Base-by-base conservation (phyloP, 2,888 invertebrate species). In the Cordylochernes scorpioides region DNA sequence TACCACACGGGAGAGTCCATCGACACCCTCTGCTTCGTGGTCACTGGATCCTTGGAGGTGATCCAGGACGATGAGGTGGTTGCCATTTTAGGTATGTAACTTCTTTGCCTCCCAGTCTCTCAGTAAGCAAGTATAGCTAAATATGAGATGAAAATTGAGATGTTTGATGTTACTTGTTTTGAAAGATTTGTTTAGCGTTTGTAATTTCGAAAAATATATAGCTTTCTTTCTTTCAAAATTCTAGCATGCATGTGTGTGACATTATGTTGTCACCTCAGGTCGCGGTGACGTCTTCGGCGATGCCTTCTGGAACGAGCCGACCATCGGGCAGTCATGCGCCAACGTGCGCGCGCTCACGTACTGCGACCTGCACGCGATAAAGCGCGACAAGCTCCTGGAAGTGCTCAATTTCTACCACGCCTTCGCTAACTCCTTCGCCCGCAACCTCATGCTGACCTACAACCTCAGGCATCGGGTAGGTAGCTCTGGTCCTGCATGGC, bases 1-100 rank as follows among this genome's bases (percentile, higher is more conserved):
- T 99, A 91, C 59, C 97, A 99, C 59, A 91, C 94, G 17, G 97
- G 97, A 42, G 97, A 97, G 61, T 84, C 82, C 47, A 82, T 97
- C 47, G 97, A 97, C 59, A 80, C 86, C 30, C 64, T 97, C 15
- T 94, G 94, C 61, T 97, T 99, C 61, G 94, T 99, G 51, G 91
- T 94, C 41, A 86, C 88, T 30, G 97, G 97, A 36, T 88, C 88
- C 39, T 63, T 99, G 46, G 97, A 97, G 60, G 94, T 97, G 43
- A 94, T 97, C 46, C 97, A 97, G 56, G 97, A 99, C 57, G 97
- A 97, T 53, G 97, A 97, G 60, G 94, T 97, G 40, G 94, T 97
- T 42, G 97, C 97, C 39, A 97, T 97, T 48, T 64, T 97, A 80
- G 84, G 84, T 44, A 91, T 88, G 15, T 29, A 24, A 6, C 3